Conservation (phyloP, 2,113 vertebrate genomes). For the Tetrao urogallus region DNA sequence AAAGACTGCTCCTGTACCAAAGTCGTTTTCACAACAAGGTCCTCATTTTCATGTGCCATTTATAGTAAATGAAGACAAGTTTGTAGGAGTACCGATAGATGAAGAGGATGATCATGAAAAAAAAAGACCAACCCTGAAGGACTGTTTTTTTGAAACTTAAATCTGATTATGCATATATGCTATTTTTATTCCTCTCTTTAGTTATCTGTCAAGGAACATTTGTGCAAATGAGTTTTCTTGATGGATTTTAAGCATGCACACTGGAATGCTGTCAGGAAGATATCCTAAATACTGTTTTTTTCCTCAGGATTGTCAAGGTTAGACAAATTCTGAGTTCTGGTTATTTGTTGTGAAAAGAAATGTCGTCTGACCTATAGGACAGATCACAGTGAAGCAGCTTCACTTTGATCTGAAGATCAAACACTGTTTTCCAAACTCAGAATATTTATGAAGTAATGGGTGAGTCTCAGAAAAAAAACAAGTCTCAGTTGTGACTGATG, state of each 20-base stretch:
- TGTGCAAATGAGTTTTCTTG: constrained; percentile 67
- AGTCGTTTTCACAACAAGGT: constrained; percentile 23
- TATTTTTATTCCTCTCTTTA: constrained; percentile 66
- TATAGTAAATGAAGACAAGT: constrained; percentile 64
- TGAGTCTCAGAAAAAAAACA: not conserved
- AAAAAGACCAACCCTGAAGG: not conserved
- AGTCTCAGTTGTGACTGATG: not conserved
- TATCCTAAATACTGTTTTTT: constrained; percentile 32
- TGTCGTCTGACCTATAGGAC: constrained; percentile 21
- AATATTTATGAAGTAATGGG: constrained; percentile 4
- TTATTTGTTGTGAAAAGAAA: constrained; percentile 2
- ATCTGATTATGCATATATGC: constrained; percentile 58
- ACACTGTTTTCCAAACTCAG: not conserved
- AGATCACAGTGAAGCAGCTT: constrained; percentile 22
- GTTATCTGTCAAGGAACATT: constrained; percentile 70
- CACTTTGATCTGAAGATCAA: constrained; percentile 60
- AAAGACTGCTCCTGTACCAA: constrained; percentile 23
- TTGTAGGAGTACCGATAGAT: constrained; percentile 62
- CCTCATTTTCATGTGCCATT: constrained; percentile 40
- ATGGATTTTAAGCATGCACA: constrained; percentile 47
- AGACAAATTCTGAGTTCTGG: not conserved
- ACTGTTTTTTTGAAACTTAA: constrained; percentile 59
- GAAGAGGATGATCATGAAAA: constrained; percentile 28
- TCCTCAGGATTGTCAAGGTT: not conserved
- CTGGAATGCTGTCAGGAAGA: constrained; percentile 51